Conservation (phyloP, 2,888 invertebrate species). For the Eucriotettix oculatus region DNA sequence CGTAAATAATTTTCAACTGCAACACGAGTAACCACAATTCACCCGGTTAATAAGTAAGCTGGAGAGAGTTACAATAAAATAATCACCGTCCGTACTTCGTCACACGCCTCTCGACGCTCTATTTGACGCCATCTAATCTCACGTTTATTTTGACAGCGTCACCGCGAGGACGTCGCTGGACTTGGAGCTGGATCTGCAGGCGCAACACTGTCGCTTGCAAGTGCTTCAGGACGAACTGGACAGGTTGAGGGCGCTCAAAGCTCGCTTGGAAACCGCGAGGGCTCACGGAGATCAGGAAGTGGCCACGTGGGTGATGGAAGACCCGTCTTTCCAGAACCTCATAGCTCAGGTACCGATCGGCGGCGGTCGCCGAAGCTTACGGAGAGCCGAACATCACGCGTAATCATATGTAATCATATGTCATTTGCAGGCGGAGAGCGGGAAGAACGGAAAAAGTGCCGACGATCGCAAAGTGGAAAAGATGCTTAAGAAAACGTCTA, state of each 20-base stretch:
- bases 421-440: constrained; percentile 30
- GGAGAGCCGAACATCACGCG: too few species aligned
- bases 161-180: constrained; percentile 71
- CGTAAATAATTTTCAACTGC: too few species aligned
- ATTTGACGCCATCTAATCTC: too few species aligned
- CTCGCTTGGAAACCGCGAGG: constrained; percentile 61
- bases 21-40: too few species aligned
- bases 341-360: constrained; percentile 27
- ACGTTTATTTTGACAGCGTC: background rate
- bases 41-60: too few species aligned
- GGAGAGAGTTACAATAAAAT: too few species aligned
- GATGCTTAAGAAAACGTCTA: constrained; percentile 70
- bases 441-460: constrained; percentile 27
- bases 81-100: too few species aligned
- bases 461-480: constrained; percentile 59
- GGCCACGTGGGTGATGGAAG: constrained; percentile 73
- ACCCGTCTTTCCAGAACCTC: constrained; percentile 67
- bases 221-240: constrained; percentile 72
- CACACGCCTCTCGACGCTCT: too few species aligned
- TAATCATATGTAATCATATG: background rate
- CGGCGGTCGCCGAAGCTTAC: too few species aligned
- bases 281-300: constrained; percentile 66
- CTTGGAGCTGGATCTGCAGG: constrained; percentile 78
- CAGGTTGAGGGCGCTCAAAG: constrained; percentile 65
- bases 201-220: constrained; percentile 71